These are phyloP conservation scores for Crioceris asparagi DNA, from an alignment of 2,888 invertebrate species.

Conservation along the genomic window DNA sequence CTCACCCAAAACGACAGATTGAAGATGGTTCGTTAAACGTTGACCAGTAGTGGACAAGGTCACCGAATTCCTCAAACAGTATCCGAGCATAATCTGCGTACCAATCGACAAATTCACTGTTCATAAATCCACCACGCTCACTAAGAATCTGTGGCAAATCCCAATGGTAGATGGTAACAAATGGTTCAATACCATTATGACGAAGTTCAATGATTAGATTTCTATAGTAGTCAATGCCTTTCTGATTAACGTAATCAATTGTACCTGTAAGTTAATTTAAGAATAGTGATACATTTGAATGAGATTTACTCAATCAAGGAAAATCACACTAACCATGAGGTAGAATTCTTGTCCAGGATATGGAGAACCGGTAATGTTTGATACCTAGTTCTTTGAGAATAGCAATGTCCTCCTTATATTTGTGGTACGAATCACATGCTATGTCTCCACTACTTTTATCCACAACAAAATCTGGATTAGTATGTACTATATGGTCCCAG, in stretches of 20 bases:
- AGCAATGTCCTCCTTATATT: slow-evolving; percentile 47
- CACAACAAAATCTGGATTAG: slow-evolving; percentile 39
- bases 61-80: slow-evolving; percentile 27
- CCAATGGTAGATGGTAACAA: slow-evolving; percentile 55
- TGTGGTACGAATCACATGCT: slow-evolving; percentile 56
- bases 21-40: slow-evolving; percentile 43
- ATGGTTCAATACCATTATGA: slow-evolving; percentile 40
- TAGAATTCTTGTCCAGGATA: slow-evolving; percentile 9
- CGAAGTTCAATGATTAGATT: slow-evolving; percentile 41
- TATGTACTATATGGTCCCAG: slow-evolving; percentile 56
- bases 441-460: slow-evolving; percentile 47
- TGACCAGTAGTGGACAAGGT: slow-evolving; percentile 38
- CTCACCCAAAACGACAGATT: slow-evolving; percentile 20
- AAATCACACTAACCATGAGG: slow-evolving; percentile 1
- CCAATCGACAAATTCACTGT: slow-evolving; percentile 26
- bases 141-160: too few relatives aligned
- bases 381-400: slow-evolving; percentile 46
- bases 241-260: slow-evolving; percentile 37
- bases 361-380: slow-evolving; percentile 22
- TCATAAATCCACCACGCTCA: slow-evolving; percentile 53
- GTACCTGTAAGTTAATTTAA: slow-evolving; percentile 5
- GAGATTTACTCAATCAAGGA: too few relatives aligned
- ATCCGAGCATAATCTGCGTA: slow-evolving; percentile 43
- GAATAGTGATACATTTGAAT: too few relatives aligned
- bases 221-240: slow-evolving; percentile 23